Conservation (phyloP, 2,113 vertebrate species). For the Tylochromis polylepis region DNA sequence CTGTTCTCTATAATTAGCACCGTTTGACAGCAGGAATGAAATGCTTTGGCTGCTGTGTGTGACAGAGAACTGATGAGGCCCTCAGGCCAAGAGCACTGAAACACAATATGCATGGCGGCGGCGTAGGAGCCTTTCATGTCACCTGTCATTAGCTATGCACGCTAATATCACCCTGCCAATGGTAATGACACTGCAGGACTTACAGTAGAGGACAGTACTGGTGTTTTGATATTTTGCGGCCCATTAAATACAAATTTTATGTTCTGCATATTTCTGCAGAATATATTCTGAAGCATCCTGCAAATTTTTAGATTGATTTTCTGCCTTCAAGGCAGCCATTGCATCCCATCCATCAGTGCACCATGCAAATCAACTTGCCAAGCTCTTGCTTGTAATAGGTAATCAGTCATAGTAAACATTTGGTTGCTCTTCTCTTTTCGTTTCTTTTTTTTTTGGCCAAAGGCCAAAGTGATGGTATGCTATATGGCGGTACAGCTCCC, state of each 20-base stretch:
- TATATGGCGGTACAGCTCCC: not conserved
- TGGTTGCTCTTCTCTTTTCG: not conserved
- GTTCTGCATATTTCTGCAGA: not conserved
- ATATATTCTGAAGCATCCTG: not conserved
- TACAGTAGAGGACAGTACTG: not conserved
- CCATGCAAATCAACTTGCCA: not conserved
- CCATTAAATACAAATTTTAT: not conserved
- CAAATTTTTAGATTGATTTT: not conserved
- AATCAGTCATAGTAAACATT: not conserved
- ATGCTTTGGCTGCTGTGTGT: conserved; percentile 13
- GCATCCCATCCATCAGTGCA: not conserved
- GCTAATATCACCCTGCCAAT: not conserved
- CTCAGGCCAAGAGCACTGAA: conserved; percentile 8
- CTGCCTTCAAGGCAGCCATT: not conserved
- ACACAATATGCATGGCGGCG: not conserved
- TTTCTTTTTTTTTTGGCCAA: too few species aligned
- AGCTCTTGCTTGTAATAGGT: not conserved
- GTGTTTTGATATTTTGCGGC: not conserved
- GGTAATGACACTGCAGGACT: not conserved
- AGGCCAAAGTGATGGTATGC: not conserved
- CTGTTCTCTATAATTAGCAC: conserved; percentile 41
- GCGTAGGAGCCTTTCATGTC: conserved; percentile 23
- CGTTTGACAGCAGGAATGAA: conserved; percentile 3
- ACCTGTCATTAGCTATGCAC: conserved; percentile 35
- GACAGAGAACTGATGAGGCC: conserved; percentile 20